Conservation (phyloP, 2,797 vertebrate genomes). For the Cossypha dichroa region DNA sequence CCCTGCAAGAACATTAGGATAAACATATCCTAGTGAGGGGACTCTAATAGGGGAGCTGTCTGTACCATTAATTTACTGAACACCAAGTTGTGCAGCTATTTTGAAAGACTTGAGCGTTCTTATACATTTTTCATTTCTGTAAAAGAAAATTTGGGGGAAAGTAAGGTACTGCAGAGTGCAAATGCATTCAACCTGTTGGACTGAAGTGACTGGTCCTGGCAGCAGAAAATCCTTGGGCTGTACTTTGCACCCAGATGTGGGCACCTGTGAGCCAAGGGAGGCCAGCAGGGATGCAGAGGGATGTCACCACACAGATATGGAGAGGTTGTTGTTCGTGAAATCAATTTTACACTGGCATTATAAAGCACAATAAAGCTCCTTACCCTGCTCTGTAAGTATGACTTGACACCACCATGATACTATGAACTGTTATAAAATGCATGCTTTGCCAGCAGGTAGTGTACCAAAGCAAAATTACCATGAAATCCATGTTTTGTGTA, state of each 20-base stretch:
- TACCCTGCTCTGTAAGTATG: neutral
- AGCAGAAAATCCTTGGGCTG: neutral
- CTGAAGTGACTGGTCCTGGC: neutral
- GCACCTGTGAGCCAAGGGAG: neutral
- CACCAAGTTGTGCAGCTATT: neutral
- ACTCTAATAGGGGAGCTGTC: constrained; percentile 36
- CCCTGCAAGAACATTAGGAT: constrained; percentile 1
- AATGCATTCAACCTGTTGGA: neutral
- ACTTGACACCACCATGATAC: neutral
- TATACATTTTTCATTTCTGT: neutral
- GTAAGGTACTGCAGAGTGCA: neutral
- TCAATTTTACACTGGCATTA: neutral
- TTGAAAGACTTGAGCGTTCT: neutral
- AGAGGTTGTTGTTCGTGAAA: neutral
- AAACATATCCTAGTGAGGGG: neutral
- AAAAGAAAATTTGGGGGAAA: neutral
- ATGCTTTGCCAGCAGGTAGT: neutral
- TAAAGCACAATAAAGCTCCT: neutral
- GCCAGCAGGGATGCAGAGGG: neutral
- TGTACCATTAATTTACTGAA: neutral
- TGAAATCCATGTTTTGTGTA: neutral
- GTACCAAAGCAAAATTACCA: neutral
- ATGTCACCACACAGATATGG: neutral
- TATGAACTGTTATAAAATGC: neutral
- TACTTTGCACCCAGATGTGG: neutral